Evolutionary conservation across 2,888 invertebrate species (phyloP).

Genomic region (Chorisops tibialis): DNA sequence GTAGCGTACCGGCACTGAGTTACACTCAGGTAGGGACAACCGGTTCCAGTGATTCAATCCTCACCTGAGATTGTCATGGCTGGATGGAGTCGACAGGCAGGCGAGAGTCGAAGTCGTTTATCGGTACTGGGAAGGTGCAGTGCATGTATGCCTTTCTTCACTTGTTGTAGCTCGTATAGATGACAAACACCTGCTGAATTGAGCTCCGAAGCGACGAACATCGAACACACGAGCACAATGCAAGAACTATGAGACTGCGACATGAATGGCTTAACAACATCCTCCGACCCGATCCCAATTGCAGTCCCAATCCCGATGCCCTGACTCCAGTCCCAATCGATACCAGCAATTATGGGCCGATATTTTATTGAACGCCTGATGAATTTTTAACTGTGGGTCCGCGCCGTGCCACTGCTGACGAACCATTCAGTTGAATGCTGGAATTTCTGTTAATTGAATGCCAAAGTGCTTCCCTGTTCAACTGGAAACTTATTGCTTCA

Average conservation of each 20-base stretch:
- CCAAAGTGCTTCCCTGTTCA: constrained; percentile 39
- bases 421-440: constrained; percentile 10
- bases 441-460: constrained; percentile 40
- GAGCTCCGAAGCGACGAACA: too few relatives aligned
- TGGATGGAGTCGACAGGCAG: constrained; percentile 2
- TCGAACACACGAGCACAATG: too few relatives aligned
- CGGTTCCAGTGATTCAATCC: constrained; percentile 3
- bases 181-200: too few relatives aligned
- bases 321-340: constrained; percentile 33
- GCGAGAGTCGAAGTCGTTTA: too few relatives aligned
- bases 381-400: constrained; percentile 39
- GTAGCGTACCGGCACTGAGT: background rate
- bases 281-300: too few relatives aligned
- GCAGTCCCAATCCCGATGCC: constrained; percentile 24
- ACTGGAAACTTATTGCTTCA: constrained; percentile 37
- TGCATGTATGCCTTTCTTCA: too few relatives aligned
- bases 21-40: constrained; percentile 11
- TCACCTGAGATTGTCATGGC: constrained; percentile 13
- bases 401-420: constrained; percentile 21
- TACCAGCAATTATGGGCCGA: constrained; percentile 40
- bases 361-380: constrained; percentile 40
- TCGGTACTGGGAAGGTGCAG: too few relatives aligned
- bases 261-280: constrained; percentile 26
- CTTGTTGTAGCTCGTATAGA: too few relatives aligned
- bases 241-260: background rate